A percentile compares a stretch with the other conserved stretches of the same genome.
Evolutionary conservation across 1,140 invertebrate species (phyloP).

Genomic region (Penaeus vannamei): DNA sequence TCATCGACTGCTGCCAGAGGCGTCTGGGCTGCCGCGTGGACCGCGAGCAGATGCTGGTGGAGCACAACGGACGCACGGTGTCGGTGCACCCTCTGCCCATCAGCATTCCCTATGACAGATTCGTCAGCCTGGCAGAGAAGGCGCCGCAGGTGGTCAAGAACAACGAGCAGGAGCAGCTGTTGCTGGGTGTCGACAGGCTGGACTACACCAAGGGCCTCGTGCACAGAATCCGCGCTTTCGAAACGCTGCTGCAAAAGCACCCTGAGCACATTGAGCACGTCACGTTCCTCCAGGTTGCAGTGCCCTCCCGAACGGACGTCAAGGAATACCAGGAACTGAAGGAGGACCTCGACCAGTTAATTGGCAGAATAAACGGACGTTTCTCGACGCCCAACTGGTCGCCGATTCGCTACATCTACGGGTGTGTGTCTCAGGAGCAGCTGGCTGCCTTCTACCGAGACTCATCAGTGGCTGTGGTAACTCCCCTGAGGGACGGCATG

Average conservation of each 20-base stretch:
- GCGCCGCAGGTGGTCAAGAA: slow-evolving; percentile 76
- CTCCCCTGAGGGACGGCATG: slow-evolving; percentile 91
- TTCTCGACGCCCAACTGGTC: slow-evolving; percentile 85
- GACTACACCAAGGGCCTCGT: slow-evolving; percentile 94
- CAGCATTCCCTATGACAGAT: slow-evolving; percentile 88
- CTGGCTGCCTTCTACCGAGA: slow-evolving; percentile 85
- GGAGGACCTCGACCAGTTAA: slow-evolving; percentile 90
- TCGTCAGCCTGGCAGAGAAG: slow-evolving; percentile 84
- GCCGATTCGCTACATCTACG: slow-evolving; percentile 91
- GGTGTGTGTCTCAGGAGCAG: slow-evolving; percentile 86
- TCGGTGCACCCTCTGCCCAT: slow-evolving; percentile 87
- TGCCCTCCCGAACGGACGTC: slow-evolving; percentile 90
- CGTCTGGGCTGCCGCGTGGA: slow-evolving; percentile 90
- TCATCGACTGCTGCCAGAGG: slow-evolving; percentile 91
- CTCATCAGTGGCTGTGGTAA: slow-evolving; percentile 87
- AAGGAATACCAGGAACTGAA: slow-evolving; percentile 92
- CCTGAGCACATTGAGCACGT: slow-evolving; percentile 90
- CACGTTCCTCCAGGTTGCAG: slow-evolving; percentile 78
- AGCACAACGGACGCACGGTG: slow-evolving; percentile 88
- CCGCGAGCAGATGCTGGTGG: slow-evolving; percentile 87
- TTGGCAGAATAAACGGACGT: slow-evolving; percentile 75
- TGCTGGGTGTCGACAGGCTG: slow-evolving; percentile 88
- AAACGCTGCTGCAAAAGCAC: slow-evolving; percentile 86
- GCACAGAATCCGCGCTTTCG: slow-evolving; percentile 86
- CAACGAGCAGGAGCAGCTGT: slow-evolving; percentile 82